Conservation (phyloP, 2,888 invertebrate species). For the Drosophila suboccidentalis region DNA sequence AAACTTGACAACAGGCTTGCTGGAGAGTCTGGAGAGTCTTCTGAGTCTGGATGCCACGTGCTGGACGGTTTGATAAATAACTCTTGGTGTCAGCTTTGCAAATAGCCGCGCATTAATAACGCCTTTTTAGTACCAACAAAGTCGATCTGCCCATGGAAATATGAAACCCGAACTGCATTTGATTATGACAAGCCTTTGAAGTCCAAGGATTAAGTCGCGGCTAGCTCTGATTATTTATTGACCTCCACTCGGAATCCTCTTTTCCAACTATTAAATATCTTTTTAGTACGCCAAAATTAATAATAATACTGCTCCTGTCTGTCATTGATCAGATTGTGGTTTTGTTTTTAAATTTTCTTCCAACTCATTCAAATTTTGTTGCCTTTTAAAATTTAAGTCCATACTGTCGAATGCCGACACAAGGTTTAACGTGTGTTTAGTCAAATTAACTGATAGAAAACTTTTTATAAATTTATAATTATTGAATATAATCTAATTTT, state of each 20-base stretch:
- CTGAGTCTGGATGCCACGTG: conserved; percentile 50
- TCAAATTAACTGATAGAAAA: too few species aligned
- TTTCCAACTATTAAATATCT: not conserved
- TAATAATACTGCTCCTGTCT: not conserved
- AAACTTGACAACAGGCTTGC: conserved; percentile 40
- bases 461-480: too few species aligned
- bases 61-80: conserved; percentile 62
- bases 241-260: not conserved
- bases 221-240: not conserved
- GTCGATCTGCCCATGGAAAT: conserved; percentile 19
- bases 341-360: too few species aligned
- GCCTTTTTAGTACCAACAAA: conserved; percentile 56
- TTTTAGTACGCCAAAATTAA: not conserved
- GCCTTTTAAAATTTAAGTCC: too few species aligned
- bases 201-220: not conserved
- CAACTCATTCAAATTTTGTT: too few species aligned
- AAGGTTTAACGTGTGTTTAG: too few species aligned
- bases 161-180: conserved; percentile 19
- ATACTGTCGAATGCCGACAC: too few species aligned
- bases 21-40: not conserved
- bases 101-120: conserved; percentile 71
- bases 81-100: conserved; percentile 67
- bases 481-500: too few species aligned
- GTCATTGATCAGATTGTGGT: not conserved
- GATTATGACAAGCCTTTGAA: conserved; percentile 7